Evolutionary conservation across 2,113 vertebrate species (phyloP).

Genomic region (Ictalurus furcatus): DNA sequence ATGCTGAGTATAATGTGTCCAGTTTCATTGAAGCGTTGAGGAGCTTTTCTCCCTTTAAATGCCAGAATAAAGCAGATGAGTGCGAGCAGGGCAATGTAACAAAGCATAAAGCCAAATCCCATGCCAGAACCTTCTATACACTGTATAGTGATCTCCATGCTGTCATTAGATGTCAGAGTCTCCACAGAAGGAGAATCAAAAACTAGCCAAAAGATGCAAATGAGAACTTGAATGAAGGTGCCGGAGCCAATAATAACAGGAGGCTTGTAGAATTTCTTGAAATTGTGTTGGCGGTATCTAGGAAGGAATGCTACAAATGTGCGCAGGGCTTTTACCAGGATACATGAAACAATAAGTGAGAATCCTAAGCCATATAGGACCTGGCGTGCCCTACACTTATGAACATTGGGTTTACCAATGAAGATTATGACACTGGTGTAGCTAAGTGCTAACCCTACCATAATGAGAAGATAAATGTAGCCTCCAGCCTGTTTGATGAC

Average conservation of each 20-base stretch:
- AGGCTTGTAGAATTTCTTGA: conserved; percentile 58
- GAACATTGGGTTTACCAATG: conserved; percentile 58
- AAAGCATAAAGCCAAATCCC: conserved; percentile 61
- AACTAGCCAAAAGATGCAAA: conserved; percentile 63
- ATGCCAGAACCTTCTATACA: conserved; percentile 64
- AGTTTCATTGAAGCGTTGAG: conserved; percentile 65
- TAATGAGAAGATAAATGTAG: conserved; percentile 57
- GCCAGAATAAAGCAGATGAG: conserved; percentile 64
- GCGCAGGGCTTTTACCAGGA: conserved; percentile 64
- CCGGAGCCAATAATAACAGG: conserved; percentile 50
- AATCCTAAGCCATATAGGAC: conserved; percentile 65
- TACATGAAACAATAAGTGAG: conserved; percentile 65
- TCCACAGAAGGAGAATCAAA: conserved; percentile 54
- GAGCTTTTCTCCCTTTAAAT: conserved; percentile 63
- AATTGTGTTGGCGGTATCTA: conserved; percentile 14
- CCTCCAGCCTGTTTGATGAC: conserved; percentile 65
- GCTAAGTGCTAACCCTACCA: conserved; percentile 58
- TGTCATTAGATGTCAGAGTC: neutral
- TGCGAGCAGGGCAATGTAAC: conserved; percentile 63
- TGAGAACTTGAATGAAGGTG: conserved; percentile 56
- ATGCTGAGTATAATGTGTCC: conserved; percentile 68
- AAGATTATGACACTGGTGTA: conserved; percentile 61
- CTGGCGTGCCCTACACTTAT: conserved; percentile 60
- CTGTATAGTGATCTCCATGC: conserved; percentile 48
- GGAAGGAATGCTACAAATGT: conserved; percentile 63